Base-by-base conservation (phyloP, 2,113 vertebrate genomes). In the Hemiprocne comata region DNA sequence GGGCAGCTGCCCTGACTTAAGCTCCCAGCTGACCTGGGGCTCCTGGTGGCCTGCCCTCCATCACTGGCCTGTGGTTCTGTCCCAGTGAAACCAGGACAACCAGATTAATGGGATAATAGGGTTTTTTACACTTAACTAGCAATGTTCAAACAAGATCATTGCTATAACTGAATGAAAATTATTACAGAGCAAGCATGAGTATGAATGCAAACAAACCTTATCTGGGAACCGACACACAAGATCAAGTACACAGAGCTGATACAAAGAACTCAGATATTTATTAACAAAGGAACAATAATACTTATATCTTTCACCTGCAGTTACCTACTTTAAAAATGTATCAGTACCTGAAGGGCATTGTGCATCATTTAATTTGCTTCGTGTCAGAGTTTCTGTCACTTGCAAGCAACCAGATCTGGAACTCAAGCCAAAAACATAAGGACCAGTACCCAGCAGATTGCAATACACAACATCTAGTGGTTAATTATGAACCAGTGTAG, bases 381-480 rank as follows among this genome's bases (percentile, higher is more conserved):
- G 9, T 44, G 88, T 36, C 53, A 61, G 66, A 79, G 34, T 36
- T 29, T 28, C 2, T 21, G 24, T 55, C 55, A 31, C 23, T 77
- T 85, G 14, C 28, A 62, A 86, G 53, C 23, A 90, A 80, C 17
- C 17, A 66, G 13, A 57, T 10, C 31, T 66, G 51, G 12, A 84
- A 54, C 29, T 58, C 17, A 23, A 77, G 28, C 4, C 46, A 81
- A 74, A 84, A 62, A 3, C 12, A 1, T 20, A 71, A 65, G 40
- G 19, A 40, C 8, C 0, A 0, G 7, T 10, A 46, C 9, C 23
- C 11, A 74, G 20, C 70, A 61, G 11, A 69, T 75, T 71, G 24
- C 36, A 61, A 44, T 17, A 70, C 2, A n/a, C 13, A 38, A 14
- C 9, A 17, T 10, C 26, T 0, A 46, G 33, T 2, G 5, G 8